phyloP scores from a whole-genome alignment of 2,797 vertebrate genomes.

The Crocodylus rhombifer region DNA sequence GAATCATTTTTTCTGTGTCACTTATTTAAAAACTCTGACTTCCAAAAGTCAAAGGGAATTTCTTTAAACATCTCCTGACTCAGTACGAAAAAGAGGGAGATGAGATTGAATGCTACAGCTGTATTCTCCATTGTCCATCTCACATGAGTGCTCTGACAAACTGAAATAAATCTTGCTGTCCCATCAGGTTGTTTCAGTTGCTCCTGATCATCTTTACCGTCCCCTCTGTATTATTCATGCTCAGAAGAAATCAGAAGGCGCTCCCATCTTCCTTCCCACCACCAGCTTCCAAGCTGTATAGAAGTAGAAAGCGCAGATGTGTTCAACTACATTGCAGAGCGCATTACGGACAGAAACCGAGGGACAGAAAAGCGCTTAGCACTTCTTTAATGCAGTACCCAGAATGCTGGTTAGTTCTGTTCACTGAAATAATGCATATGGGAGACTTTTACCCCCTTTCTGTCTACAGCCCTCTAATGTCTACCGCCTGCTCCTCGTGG shows the following conservation, averaged over 20 bases:
- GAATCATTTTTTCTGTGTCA: constrained; percentile 71
- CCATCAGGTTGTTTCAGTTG: constrained; percentile 71
- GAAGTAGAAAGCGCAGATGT: constrained; percentile 46
- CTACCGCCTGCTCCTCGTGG: too few species aligned
- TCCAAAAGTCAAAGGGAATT: constrained; percentile 77
- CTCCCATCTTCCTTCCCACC: not conserved
- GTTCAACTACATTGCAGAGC: constrained; percentile 6
- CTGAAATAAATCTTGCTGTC: constrained; percentile 79
- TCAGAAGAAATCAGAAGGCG: constrained; percentile 55
- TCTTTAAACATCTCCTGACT: constrained; percentile 73
- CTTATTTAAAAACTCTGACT: constrained; percentile 79
- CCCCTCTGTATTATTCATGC: constrained; percentile 58
- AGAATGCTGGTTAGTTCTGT: not conserved
- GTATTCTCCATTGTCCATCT: constrained; percentile 65
- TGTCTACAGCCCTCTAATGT: not conserved
- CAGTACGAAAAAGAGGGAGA: constrained; percentile 73
- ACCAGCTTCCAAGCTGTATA: constrained; percentile 29
- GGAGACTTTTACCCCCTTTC: rapidly evolving
- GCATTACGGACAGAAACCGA: not conserved
- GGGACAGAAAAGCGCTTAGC: rapidly evolving
- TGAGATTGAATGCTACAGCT: constrained; percentile 70
- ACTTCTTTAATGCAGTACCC: not conserved
- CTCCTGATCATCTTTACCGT: constrained; percentile 73
- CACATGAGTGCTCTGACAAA: constrained; percentile 73
- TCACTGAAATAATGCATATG: not conserved